Conservation (phyloP, 2,888 invertebrate genomes). For the Agrochola litura region DNA sequence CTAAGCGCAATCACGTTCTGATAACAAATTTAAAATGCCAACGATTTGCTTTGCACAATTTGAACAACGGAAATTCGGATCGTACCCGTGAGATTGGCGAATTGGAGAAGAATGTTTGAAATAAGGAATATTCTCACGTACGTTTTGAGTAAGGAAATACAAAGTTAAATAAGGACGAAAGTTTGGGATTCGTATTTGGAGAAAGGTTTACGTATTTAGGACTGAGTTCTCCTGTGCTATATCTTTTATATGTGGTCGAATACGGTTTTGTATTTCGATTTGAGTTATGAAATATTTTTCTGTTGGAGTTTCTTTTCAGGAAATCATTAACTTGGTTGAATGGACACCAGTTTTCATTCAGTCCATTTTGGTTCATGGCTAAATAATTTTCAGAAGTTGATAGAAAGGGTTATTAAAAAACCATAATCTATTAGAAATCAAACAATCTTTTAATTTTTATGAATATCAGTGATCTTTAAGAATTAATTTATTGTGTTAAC, state of each 20-base stretch:
- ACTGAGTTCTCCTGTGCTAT: slow-evolving; percentile 15
- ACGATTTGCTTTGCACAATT: slow-evolving; percentile 71
- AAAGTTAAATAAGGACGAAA: slow-evolving; percentile 43
- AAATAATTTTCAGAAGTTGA: neutral
- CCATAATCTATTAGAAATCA: neutral
- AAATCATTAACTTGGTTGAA: neutral
- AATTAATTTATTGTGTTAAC: no score
- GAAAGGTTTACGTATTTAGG: slow-evolving; percentile 37
- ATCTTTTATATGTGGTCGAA: slow-evolving; percentile 13
- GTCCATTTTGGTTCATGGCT: neutral
- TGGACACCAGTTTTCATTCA: no score
- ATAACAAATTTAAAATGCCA: slow-evolving; percentile 76
- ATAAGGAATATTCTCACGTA: slow-evolving; percentile 63
- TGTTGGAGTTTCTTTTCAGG: neutral
- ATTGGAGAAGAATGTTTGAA: slow-evolving; percentile 44
- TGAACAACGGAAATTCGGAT: slow-evolving; percentile 72
- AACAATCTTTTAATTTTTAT: neutral
- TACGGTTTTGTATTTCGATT: neutral
- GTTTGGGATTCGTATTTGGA: slow-evolving; percentile 21
- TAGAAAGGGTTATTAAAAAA: neutral
- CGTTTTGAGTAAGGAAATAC: slow-evolving; percentile 45
- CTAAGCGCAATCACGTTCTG: slow-evolving; percentile 75
- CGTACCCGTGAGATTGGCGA: slow-evolving; percentile 57
- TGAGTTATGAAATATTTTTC: slow-evolving; percentile 17
- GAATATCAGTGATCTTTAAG: neutral